Conservation (phyloP, 2,113 vertebrate genomes). For the Acinonyx jubatus region DNA sequence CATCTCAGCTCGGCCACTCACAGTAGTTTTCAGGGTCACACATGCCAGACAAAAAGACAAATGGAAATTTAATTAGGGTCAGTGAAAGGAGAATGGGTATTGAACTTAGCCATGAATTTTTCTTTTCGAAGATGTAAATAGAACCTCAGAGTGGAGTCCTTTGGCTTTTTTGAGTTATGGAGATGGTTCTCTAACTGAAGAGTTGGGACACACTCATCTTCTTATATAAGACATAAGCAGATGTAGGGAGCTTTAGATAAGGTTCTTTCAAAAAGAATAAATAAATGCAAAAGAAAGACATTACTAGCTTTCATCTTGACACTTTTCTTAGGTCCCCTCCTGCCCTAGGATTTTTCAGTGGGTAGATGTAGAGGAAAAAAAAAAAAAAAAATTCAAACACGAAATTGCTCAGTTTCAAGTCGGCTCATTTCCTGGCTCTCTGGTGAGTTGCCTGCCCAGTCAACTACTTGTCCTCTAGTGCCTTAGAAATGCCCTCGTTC, state of each 20-base stretch:
- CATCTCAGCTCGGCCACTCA: rapidly evolving
- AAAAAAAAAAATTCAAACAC: not conserved
- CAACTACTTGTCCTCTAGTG: not conserved
- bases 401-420: not conserved
- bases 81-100: not conserved
- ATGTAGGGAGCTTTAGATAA: not conserved
- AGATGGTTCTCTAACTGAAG: not conserved
- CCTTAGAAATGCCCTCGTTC: not conserved
- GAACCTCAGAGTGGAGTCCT: not conserved
- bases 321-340: not conserved
- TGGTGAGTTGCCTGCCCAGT: not conserved
- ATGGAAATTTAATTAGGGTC: not conserved
- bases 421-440: not conserved
- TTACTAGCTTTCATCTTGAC: not conserved
- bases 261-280: not conserved
- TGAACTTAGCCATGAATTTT: not conserved
- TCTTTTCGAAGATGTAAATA: not conserved
- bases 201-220: not conserved
- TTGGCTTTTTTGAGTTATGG: not conserved
- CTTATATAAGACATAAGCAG: not conserved
- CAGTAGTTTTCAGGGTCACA: not conserved
- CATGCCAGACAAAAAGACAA: not conserved
- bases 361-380: not conserved
- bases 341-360: not conserved
- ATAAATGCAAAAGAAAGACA: not conserved